These are phyloP conservation scores for Lasaia peninsularis DNA, from an alignment of 1,140 invertebrate species.

Conservation along the genomic window DNA sequence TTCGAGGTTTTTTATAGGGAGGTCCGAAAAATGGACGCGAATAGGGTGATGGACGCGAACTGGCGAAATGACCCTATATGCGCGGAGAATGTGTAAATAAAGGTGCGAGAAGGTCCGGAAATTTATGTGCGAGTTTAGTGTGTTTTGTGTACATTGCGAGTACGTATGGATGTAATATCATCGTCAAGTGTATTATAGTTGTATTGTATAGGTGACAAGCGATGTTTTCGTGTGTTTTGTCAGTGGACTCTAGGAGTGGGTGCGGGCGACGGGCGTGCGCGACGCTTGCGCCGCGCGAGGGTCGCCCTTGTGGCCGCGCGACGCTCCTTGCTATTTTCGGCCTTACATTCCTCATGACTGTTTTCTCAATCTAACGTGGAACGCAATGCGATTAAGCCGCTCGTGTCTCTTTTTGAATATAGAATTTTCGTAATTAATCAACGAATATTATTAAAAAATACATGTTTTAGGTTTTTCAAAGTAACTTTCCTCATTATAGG, in stretches of 20 bases:
- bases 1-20: too few species aligned
- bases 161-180: not conserved
- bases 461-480: not conserved
- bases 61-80: too few species aligned
- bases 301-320: conserved; percentile 67
- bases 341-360: conserved; percentile 70
- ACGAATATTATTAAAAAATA: not conserved
- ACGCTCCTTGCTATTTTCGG: conserved; percentile 74
- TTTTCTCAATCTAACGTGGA: conserved; percentile 74
- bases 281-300: conserved; percentile 44
- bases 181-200: not conserved
- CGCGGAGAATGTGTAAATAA: conserved; percentile 50
- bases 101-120: conserved; percentile 48
- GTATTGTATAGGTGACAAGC: not conserved
- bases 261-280: conserved; percentile 26
- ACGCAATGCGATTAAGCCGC: conserved; percentile 65
- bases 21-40: too few species aligned
- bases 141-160: conserved; percentile 8
- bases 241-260: conserved; percentile 10
- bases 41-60: too few species aligned
- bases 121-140: not conserved
- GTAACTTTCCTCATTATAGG: conserved; percentile 6
- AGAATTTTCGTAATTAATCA: not conserved
- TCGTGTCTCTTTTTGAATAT: conserved; percentile 37
- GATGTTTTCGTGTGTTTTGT: conserved; percentile 6